Evolutionary conservation across 2,888 invertebrate genomes (phyloP).

Genomic region (Sminthurides aquaticus): DNA sequence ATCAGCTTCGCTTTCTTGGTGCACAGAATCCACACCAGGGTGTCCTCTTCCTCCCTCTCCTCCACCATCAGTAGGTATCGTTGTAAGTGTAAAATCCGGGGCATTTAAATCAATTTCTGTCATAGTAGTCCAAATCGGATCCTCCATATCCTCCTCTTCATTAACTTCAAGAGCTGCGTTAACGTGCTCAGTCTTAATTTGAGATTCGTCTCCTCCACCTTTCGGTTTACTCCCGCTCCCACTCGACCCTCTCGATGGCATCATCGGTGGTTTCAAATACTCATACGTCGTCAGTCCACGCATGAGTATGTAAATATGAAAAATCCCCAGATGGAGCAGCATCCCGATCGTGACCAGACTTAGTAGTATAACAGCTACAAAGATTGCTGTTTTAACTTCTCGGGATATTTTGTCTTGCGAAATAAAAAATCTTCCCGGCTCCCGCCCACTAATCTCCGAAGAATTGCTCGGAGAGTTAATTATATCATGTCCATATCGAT

Average conservation of each 20-base stretch:
- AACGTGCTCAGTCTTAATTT: conserved; percentile 17
- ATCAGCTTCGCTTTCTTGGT: background rate
- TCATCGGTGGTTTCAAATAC: conserved; percentile 57
- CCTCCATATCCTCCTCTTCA: conserved; percentile 25
- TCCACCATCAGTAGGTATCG: conserved; percentile 7
- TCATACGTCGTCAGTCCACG: conserved; percentile 84
- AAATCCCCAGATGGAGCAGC: conserved; percentile 74
- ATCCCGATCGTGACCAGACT: conserved; percentile 70
- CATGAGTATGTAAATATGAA: conserved; percentile 77
- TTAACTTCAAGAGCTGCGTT: background rate
- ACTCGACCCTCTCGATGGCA: background rate
- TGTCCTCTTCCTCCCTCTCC: background rate
- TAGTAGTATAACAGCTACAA: conserved; percentile 58
- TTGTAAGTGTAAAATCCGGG: conserved; percentile 14
- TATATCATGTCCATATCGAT: background rate
- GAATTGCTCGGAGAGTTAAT: background rate
- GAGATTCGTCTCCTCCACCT: conserved; percentile 12
- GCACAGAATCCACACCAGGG: background rate
- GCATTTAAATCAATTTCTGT: conserved; percentile 43
- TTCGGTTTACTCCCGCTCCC: background rate
- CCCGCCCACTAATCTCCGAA: conserved; percentile 1
- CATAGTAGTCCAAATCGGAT: conserved; percentile 42
- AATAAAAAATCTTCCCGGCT: background rate
- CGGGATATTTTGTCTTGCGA: conserved; percentile 22
- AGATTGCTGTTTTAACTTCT: conserved; percentile 48